Evolutionary conservation across 2,797 vertebrate species (phyloP).

Genomic region (Aeoliscus strigatus): DNA sequence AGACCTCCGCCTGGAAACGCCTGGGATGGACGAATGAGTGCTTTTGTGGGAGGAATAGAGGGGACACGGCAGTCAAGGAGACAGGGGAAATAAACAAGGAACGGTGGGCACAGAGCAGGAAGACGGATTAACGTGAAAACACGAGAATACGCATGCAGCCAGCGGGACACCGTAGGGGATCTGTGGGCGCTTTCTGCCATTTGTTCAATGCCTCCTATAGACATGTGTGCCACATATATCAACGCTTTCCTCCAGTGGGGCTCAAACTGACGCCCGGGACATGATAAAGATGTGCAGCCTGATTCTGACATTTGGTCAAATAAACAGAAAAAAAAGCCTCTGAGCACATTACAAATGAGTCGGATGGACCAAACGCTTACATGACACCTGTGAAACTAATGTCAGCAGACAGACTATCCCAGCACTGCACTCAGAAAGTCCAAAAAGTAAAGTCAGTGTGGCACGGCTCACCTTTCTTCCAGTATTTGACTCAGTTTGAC

Average conservation of each 20-base stretch:
- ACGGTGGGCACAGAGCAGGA: constrained; percentile 4
- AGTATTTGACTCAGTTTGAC: constrained; percentile 41
- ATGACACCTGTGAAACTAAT: no score
- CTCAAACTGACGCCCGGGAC: no score
- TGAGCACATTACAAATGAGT: no score
- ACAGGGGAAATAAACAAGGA: constrained; percentile 44
- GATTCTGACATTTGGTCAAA: no score
- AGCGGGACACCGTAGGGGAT: constrained; percentile 45
- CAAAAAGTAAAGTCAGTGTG: constrained; percentile 48
- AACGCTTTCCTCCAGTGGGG: constrained; percentile 17
- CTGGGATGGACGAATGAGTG: constrained; percentile 38
- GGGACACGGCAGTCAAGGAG: constrained; percentile 31
- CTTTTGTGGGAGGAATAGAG: constrained; percentile 40
- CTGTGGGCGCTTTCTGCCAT: constrained; percentile 40
- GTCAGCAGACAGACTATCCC: no score
- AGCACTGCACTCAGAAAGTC: no score
- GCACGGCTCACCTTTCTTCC: constrained; percentile 38
- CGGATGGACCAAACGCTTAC: no score
- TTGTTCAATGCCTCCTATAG: constrained; percentile 47
- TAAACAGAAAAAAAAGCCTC: no score
- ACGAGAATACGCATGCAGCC: constrained; percentile 23
- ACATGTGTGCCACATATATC: constrained; percentile 34
- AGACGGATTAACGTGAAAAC: constrained; percentile 9
- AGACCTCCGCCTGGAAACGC: constrained; percentile 49
- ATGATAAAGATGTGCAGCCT: no score